Base-by-base conservation (phyloP, 2,888 invertebrate genomes). In the Phymatocera aterrima region DNA sequence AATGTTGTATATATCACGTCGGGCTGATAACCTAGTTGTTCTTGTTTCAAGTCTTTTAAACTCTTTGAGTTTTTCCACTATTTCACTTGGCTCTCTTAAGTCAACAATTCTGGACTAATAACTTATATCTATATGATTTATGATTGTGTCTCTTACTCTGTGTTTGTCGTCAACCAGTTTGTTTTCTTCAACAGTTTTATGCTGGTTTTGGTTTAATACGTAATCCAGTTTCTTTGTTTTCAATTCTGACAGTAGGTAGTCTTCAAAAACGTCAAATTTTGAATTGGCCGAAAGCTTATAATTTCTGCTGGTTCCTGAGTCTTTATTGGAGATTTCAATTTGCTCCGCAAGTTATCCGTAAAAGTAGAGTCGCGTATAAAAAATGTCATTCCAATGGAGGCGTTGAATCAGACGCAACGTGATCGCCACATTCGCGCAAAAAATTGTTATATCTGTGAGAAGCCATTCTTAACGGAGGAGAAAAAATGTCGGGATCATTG, bases 61-160 rank as follows among this genome's bases (percentile, higher is more conserved):
- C 60, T 81, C 79, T 79, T 79, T 80, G 21, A 82, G 77, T 28
- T 75, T 78, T 70, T 65, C 77, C 21, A 83, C 57, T 21, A 82
- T 81, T 68, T 77, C 77, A 24, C 77, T 31, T 15, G 82, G 80
- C 79, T 82, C 80, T 65, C 80, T 78, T 12, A 83, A 79, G 3
- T 65, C 54, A 54, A 80, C 43, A 10, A 84, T 77, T 78, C 79
- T 81, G 8, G 81, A 79, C 72, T 82, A 77, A 74, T 82, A 82
- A 40, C 74, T 24, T 51, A 80, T 57, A 79, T 84, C 82, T 40
- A 83, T 37, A 34, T 77, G 77, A 54, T 84, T 83, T 12, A 83
- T 81, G 28, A 84, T 60, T 60, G 83, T 83, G 28, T 83, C 83
- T 74, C 82, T 72, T 28, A 83, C 82, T 70, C 80, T 82, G 31